Evolutionary conservation across 2,888 invertebrate species (phyloP).

Genomic region (Rhogogaster chlorosoma): DNA sequence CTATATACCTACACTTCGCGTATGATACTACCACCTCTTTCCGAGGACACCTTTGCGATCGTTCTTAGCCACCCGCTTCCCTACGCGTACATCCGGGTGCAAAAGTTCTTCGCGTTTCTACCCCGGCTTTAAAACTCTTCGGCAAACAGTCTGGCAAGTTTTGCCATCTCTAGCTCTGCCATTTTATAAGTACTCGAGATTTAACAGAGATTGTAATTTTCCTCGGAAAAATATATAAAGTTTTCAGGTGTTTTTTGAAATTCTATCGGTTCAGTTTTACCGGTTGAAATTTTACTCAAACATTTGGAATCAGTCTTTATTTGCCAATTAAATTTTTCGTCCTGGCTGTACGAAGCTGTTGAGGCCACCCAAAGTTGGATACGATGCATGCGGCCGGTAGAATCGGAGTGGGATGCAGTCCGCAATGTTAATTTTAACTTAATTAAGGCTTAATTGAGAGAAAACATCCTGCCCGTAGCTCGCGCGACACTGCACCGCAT

Average conservation of each 20-base stretch:
- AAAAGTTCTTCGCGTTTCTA: constrained; percentile 66
- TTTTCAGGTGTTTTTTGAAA: background rate
- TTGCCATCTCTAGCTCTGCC: background rate
- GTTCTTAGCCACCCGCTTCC: constrained; percentile 68
- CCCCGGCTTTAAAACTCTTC: background rate
- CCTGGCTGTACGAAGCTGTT: constrained; percentile 69
- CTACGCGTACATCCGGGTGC: constrained; percentile 71
- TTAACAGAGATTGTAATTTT: background rate
- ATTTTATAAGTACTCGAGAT: background rate
- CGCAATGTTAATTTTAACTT: constrained; percentile 78
- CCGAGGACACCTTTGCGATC: constrained; percentile 69
- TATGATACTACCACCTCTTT: constrained; percentile 34
- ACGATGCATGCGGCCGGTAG: constrained; percentile 54
- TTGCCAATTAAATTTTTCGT: constrained; percentile 54
- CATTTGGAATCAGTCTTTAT: background rate
- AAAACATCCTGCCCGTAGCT: constrained; percentile 76
- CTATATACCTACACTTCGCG: constrained; percentile 57
- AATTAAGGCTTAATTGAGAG: constrained; percentile 79
- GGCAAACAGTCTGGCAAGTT: background rate
- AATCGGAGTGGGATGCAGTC: constrained; percentile 70
- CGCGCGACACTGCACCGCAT: constrained; percentile 64
- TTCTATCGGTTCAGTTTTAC: background rate
- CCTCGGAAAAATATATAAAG: background rate
- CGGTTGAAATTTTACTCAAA: background rate
- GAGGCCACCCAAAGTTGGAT: constrained; percentile 75